These are phyloP conservation scores for Pecten maximus DNA, from an alignment of 2,888 invertebrate species.

Conservation along the genomic window DNA sequence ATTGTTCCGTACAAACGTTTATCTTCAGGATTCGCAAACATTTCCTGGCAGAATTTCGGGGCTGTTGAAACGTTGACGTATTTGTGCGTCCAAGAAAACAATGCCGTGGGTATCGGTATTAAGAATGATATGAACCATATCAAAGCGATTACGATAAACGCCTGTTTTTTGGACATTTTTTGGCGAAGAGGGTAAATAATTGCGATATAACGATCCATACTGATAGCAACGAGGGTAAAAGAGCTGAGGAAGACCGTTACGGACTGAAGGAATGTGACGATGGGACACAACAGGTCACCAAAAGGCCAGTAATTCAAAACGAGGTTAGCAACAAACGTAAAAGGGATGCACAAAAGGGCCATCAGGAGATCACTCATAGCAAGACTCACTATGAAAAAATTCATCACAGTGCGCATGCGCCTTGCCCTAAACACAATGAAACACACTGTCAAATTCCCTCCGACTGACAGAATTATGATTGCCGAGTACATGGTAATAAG, in stretches of 20 bases:
- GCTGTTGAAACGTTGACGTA: slow-evolving; percentile 66
- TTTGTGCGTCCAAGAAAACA: slow-evolving; percentile 86
- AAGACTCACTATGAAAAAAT: slow-evolving; percentile 85
- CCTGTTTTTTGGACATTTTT: slow-evolving; percentile 89
- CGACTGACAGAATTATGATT: slow-evolving; percentile 82
- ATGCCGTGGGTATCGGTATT: slow-evolving; percentile 91
- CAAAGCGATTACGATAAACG: slow-evolving; percentile 87
- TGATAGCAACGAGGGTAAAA: slow-evolving; percentile 94
- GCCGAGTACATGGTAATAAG: slow-evolving; percentile 83
- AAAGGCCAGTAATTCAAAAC: slow-evolving; percentile 94
- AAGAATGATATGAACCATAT: slow-evolving; percentile 91
- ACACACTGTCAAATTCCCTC: slow-evolving; percentile 87
- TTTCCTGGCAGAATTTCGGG: slow-evolving; percentile 68
- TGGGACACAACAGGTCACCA: slow-evolving; percentile 90
- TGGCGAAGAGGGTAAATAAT: slow-evolving; percentile 94
- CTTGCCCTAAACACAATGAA: slow-evolving; percentile 92
- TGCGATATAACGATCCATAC: slow-evolving; percentile 94
- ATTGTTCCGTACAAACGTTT: slow-evolving; percentile 87
- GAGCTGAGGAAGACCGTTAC: slow-evolving; percentile 88
- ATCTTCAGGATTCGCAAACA: slow-evolving; percentile 63
- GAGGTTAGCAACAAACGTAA: slow-evolving; percentile 88
- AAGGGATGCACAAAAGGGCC: slow-evolving; percentile 83
- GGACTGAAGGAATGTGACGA: slow-evolving; percentile 91
- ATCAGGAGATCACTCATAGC: slow-evolving; percentile 83
- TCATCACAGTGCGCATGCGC: slow-evolving; percentile 95